These are phyloP conservation scores for Prionace glauca DNA, from an alignment of 2,797 vertebrate species.

Conservation along the genomic window DNA sequence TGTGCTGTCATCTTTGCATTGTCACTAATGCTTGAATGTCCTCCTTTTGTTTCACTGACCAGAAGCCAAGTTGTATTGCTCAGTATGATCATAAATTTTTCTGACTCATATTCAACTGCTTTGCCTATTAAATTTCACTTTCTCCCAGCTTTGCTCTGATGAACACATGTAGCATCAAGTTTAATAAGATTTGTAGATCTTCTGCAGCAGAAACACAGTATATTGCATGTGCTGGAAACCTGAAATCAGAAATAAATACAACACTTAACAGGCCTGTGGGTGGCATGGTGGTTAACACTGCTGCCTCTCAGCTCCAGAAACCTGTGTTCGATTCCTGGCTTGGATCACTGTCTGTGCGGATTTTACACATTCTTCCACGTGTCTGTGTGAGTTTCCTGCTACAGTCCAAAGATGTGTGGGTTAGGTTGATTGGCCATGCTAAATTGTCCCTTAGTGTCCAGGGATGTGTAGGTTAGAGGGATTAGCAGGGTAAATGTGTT, in stretches of 20 bases:
- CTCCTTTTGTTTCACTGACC: neutral
- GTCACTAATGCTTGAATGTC: neutral
- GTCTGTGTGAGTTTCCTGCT: too few relatives aligned
- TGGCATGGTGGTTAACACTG: too few relatives aligned
- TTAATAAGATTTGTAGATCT: neutral
- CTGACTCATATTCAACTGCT: neutral
- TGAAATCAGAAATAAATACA: neutral
- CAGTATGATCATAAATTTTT: neutral
- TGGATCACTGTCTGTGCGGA: too few relatives aligned
- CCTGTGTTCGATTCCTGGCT: too few relatives aligned
- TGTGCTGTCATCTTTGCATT: neutral
- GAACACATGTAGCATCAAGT: neutral
- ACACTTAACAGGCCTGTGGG: neutral
- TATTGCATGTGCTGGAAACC: neutral
- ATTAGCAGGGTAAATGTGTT: too few relatives aligned
- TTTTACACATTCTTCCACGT: too few relatives aligned
- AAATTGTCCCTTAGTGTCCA: too few relatives aligned
- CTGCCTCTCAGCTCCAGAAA: too few relatives aligned
- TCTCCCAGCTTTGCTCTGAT: neutral
- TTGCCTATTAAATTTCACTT: neutral
- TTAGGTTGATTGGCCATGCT: too few relatives aligned
- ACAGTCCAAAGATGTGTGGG: too few relatives aligned
- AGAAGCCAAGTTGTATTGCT: neutral
- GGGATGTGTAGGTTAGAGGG: too few relatives aligned
- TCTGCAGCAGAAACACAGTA: neutral